A percentile compares a stretch with the other conserved stretches of the same genome.
Conservation (phyloP, 2,797 vertebrate genomes). For the Amniataba percoides region DNA sequence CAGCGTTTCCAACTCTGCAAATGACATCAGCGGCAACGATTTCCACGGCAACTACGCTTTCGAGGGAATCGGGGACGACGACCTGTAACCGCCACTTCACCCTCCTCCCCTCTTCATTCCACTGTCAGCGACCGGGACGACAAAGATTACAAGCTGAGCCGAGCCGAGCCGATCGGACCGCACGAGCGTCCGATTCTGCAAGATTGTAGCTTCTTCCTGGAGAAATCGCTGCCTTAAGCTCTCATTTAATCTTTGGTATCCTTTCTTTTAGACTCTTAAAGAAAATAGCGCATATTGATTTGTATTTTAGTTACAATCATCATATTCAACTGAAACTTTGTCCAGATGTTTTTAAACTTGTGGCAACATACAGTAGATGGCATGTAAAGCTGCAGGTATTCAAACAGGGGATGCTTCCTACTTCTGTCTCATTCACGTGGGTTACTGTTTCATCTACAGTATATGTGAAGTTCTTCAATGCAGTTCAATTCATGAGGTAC, state of each 20-base stretch:
- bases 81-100: slow-evolving; percentile 86
- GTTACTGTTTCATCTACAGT: slow-evolving; percentile 1
- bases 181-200: slow-evolving; percentile 73
- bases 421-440: slow-evolving; percentile 25
- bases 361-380: slow-evolving; percentile 21
- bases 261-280: slow-evolving; percentile 38
- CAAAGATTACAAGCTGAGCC: slow-evolving; percentile 73
- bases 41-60: slow-evolving; percentile 99
- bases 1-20: slow-evolving; percentile 92
- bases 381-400: slow-evolving; percentile 52
- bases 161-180: slow-evolving; percentile 68
- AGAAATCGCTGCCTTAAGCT: slow-evolving; percentile 78
- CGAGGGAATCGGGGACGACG: slow-evolving; percentile 98
- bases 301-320: slow-evolving; percentile 45
- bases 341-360: slow-evolving; percentile 21
- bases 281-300: slow-evolving; percentile 29
- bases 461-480: slow-evolving; percentile 14
- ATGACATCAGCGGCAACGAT: slow-evolving; percentile 91
- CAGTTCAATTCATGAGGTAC: slow-evolving; percentile 51
- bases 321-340: slow-evolving; percentile 24
- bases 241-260: slow-evolving; percentile 57
- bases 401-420: slow-evolving; percentile 24
- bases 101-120: slow-evolving; percentile 49
- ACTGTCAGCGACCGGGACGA: slow-evolving; percentile 58
- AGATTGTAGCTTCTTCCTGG: slow-evolving; percentile 79